Base-by-base conservation (phyloP, 2,113 vertebrate species). In the Amphiprion ocellaris region DNA sequence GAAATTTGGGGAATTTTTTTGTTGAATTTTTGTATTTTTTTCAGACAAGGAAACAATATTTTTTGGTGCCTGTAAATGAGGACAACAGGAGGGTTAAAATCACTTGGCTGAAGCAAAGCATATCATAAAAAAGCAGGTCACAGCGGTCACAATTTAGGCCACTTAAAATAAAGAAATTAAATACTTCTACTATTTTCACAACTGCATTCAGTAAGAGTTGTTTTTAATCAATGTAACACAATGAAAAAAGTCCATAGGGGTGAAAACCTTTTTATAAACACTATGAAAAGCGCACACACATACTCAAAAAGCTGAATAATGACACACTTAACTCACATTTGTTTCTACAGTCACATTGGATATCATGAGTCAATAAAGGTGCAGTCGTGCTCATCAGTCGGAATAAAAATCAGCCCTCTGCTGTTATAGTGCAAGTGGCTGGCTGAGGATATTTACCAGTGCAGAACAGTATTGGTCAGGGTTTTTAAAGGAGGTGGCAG, bases 401-500 rank as follows among this genome's bases (percentile, higher is more conserved):
- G 8, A 72, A 71, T 65, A 30, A 60, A 47, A 53, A 46, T 44
- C 37, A 66, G 28, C n/a, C 23, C 4, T 64, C 26, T 55, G 10
- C 23, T 75, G 49, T 12, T 44, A 21, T 2, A 10, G 41, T 41
- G 44, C 10, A 72, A 77, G 56, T 72, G 63, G 19, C 12, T 79
- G 68, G 59, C 21, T 61, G 39, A 52, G 56, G 62, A 64, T 47
- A 64, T 49, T 28, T 37, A 59, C 65, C 49, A 79, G 80, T 84
- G 72, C 77, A 59, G 73, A 54, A 77, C 62, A 74, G 72, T 83
- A 47, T 73, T 70, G 66, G 70, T 79, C 49, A 11, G 46, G 77
- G 50, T 54, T 46, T 56, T 8, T 16, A 11, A 1, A 17, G 21
- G 33, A 55, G 23, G 8, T n/a, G 28, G 19, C 17, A 76, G 37